phyloP scores from a whole-genome alignment of 2,113 vertebrate species.

The Rhynchomys soricoides region DNA sequence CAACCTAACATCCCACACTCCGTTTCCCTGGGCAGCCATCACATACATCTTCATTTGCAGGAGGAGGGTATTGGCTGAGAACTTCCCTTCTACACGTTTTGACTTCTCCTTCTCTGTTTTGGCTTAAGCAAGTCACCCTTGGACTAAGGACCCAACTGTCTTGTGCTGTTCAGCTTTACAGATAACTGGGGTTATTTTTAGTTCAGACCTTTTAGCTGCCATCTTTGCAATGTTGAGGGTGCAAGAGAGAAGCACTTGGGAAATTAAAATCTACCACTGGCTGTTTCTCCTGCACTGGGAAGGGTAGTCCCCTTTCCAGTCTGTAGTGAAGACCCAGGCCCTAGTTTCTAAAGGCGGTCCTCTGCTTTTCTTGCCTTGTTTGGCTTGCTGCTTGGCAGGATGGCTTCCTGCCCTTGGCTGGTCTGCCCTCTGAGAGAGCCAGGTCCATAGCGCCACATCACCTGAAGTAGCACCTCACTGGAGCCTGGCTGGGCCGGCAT shows the following conservation, averaged over 20 bases:
- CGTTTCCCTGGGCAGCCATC: neutral
- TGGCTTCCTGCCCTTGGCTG: neutral
- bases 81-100: rapidly evolving
- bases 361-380: neutral
- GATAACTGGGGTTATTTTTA: slow-evolving; percentile 76
- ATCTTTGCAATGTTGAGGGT: slow-evolving; percentile 28
- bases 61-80: neutral
- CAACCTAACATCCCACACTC: neutral
- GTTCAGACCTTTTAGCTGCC: slow-evolving; percentile 58
- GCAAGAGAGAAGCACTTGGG: slow-evolving; percentile 61
- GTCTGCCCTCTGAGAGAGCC: too few species aligned
- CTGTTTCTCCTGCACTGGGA: slow-evolving; percentile 62
- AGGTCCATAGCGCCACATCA: neutral
- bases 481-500: slow-evolving; percentile 34
- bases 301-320: too few species aligned
- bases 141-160: neutral
- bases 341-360: neutral
- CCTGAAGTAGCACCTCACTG: neutral
- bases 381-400: neutral
- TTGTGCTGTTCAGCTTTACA: neutral
- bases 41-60: neutral
- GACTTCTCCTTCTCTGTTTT: neutral
- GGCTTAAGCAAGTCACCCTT: slow-evolving; percentile 3
- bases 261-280: slow-evolving; percentile 62
- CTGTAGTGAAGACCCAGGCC: neutral